These are phyloP conservation scores for Mastomys coucha DNA, from an alignment of 2,113 vertebrate genomes.

Conservation along the genomic window DNA sequence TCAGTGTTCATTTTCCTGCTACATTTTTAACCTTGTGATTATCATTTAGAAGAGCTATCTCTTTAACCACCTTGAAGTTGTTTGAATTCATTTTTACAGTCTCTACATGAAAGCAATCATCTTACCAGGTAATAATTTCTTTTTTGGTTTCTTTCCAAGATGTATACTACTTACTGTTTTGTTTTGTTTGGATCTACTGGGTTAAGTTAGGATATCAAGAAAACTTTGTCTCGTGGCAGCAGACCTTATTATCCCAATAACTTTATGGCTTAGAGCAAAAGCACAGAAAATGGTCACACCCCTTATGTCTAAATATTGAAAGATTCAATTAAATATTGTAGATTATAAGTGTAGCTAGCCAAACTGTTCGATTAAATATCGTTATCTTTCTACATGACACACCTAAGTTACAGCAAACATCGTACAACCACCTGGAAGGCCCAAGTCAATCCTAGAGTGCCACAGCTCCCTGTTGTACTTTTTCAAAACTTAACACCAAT, in stretches of 20 bases:
- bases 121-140: background rate
- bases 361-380: slow-evolving; percentile 35
- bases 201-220: slow-evolving; percentile 39
- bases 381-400: slow-evolving; percentile 17
- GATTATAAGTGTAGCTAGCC: slow-evolving; percentile 27
- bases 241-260: background rate
- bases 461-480: background rate
- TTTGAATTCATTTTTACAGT: background rate
- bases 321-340: background rate
- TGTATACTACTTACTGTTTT: background rate
- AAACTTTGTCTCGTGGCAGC: background rate
- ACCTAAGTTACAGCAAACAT: slow-evolving; percentile 38
- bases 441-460: background rate
- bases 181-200: background rate
- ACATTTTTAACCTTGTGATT: slow-evolving; percentile 15
- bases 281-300: background rate
- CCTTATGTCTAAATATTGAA: slow-evolving; percentile 56
- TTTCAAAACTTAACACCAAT: slow-evolving; percentile 28
- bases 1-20: background rate
- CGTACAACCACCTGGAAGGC: background rate
- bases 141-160: background rate
- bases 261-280: background rate
- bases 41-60: slow-evolving; percentile 36
- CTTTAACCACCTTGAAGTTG: slow-evolving; percentile 7
- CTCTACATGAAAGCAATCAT: slow-evolving; percentile 10